Percentiles rank a stretch among this genome's conserved stretches.
Conservation (phyloP, 2,888 invertebrate genomes). For the Therioaphis trifolii region DNA sequence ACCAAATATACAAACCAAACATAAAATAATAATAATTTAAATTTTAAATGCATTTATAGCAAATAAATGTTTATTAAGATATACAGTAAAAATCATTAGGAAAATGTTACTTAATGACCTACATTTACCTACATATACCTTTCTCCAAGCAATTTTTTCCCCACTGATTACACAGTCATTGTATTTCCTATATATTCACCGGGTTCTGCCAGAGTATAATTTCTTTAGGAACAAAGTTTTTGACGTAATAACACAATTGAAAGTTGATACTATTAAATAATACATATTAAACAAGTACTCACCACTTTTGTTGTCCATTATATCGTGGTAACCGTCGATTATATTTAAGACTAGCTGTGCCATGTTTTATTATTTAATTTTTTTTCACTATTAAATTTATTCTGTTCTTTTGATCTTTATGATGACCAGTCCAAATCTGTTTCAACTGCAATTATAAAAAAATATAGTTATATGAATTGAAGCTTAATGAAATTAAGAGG, state of each 20-base stretch:
- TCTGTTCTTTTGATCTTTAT: background rate
- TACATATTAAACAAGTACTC: conserved; percentile 63
- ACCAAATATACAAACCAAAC: background rate
- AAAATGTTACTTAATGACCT: conserved; percentile 47
- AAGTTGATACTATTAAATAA: background rate
- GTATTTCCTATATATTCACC: conserved; percentile 16
- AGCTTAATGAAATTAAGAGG: background rate
- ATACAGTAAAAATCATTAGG: background rate
- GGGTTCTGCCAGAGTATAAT: background rate
- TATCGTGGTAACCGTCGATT: conserved; percentile 77
- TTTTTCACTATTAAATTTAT: conserved; percentile 5
- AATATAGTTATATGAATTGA: conserved; percentile 22
- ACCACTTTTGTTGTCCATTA: conserved; percentile 86
- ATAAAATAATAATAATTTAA: background rate
- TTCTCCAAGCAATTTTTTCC: conserved; percentile 23
- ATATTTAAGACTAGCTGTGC: conserved; percentile 72
- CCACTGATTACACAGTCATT: background rate
- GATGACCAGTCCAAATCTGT: conserved; percentile 6
- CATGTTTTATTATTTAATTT: conserved; percentile 70
- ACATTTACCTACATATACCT: conserved; percentile 39
- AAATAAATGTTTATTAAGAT: background rate
- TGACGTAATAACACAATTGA: conserved; percentile 27
- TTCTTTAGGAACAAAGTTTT: background rate
- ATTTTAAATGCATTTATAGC: background rate
- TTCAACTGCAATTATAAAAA: conserved; percentile 39